Percentiles rank a stretch among this genome's conserved stretches.
phyloP scores from a whole-genome alignment of 2,113 vertebrate species.

The Calidris pugnax region DNA sequence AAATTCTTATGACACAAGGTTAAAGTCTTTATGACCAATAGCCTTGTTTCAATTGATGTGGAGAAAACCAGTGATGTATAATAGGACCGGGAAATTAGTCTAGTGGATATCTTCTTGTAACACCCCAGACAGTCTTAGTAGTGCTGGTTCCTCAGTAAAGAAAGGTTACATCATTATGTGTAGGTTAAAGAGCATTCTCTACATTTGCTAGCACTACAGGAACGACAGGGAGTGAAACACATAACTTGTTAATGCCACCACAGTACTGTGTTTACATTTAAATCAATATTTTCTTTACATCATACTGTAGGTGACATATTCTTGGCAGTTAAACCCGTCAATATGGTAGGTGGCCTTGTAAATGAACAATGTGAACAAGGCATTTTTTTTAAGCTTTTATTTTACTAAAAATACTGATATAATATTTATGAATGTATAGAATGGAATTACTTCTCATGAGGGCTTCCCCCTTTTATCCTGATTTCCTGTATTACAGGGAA shows the following conservation, averaged over 20 bases:
- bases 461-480: rapidly evolving
- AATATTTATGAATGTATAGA: neutral
- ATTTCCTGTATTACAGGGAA: neutral
- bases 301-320: neutral
- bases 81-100: neutral
- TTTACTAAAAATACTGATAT: neutral
- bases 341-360: neutral
- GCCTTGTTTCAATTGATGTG: neutral
- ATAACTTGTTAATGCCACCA: neutral
- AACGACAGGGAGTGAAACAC: neutral
- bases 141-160: neutral
- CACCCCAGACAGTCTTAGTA: neutral
- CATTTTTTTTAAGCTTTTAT: neutral
- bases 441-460: neutral
- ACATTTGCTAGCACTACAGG: neutral
- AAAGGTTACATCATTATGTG: neutral
- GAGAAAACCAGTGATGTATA: neutral
- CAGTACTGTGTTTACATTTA: neutral
- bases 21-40: neutral
- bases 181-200: neutral
- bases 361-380: neutral
- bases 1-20: neutral
- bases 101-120: neutral
- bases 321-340: neutral
- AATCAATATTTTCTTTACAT: slow-evolving; percentile 9